Evolutionary conservation across 2,888 invertebrate genomes (phyloP).

Genomic region (Parnassius smintheus): DNA sequence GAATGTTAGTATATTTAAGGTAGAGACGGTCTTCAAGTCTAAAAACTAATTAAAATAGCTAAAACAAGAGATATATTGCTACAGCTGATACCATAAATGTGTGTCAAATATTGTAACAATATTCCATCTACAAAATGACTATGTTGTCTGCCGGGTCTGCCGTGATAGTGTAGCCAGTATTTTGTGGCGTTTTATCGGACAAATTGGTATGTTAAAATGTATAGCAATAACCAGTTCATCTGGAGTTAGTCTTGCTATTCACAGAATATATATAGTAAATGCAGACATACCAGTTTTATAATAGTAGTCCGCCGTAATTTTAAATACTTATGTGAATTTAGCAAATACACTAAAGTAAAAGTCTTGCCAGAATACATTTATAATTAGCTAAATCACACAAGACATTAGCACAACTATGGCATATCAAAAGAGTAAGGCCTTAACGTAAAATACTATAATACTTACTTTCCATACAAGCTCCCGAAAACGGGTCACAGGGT

Average conservation of each 20-base stretch:
- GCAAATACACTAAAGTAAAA: conserved; percentile 13
- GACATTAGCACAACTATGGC: conserved; percentile 26
- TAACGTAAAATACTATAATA: conserved; percentile 32
- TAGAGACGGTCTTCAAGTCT: conserved; percentile 39
- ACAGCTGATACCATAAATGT: conserved; percentile 21
- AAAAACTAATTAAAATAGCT: conserved; percentile 32
- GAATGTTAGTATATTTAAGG: conserved; percentile 4
- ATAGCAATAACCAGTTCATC: conserved; percentile 79
- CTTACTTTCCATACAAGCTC: conserved; percentile 92
- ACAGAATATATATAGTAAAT: conserved; percentile 57
- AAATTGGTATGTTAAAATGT: conserved; percentile 66
- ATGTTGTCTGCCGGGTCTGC: conserved; percentile 72
- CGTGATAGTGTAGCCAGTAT: conserved; percentile 71
- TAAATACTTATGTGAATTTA: conserved; percentile 10
- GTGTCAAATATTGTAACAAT: conserved; percentile 14
- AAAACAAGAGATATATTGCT: conserved; percentile 28
- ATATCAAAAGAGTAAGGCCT: conserved; percentile 18
- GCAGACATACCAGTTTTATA: conserved; percentile 65
- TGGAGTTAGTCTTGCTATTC: conserved; percentile 79
- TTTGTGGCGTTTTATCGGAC: conserved; percentile 81
- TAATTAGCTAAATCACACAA: conserved; percentile 32
- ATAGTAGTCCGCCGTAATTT: conserved; percentile 42
- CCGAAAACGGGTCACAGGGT: conserved; percentile 88
- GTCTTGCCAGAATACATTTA: conserved; percentile 23
- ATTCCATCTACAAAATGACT: conserved; percentile 37